Conservation (phyloP, 1,140 invertebrate species). For the Caenorhabditis latens region DNA sequence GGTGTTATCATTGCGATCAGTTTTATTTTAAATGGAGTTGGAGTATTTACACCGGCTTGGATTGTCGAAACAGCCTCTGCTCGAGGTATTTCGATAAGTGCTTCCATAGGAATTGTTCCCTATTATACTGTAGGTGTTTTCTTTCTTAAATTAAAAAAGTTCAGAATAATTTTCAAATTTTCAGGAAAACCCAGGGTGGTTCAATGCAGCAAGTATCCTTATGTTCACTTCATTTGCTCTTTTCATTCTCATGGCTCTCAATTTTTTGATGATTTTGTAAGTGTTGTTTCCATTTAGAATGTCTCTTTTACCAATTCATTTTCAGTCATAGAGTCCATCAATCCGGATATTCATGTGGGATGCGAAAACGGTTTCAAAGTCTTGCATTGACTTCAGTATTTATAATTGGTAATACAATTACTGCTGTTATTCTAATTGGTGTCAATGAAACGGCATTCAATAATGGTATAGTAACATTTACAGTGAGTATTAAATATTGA, state of each 20-base stretch:
- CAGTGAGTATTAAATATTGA: background rate
- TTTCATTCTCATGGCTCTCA: background rate
- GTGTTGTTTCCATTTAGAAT: background rate
- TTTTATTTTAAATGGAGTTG: conserved; percentile 4
- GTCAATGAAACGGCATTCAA: background rate
- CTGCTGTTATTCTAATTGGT: background rate
- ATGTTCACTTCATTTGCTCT: background rate
- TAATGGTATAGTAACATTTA: background rate
- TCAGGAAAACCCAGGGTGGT: background rate
- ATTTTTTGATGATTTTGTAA: background rate
- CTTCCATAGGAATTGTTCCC: background rate
- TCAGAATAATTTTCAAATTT: background rate
- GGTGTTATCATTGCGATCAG: background rate
- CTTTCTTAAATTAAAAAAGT: background rate
- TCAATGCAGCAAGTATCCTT: background rate
- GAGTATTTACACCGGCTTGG: background rate
- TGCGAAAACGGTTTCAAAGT: background rate
- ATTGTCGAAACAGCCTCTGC: background rate
- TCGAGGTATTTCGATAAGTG: background rate
- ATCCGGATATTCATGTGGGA: background rate
- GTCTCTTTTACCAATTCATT: background rate
- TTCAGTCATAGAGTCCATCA: background rate
- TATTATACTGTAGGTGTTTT: background rate
- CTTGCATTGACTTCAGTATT: background rate
- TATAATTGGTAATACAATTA: background rate